Percentiles rank a stretch among this genome's conserved stretches.
Evolutionary conservation across 2,797 vertebrate genomes (phyloP).

Genomic region (Cacajao melanocephalus): DNA sequence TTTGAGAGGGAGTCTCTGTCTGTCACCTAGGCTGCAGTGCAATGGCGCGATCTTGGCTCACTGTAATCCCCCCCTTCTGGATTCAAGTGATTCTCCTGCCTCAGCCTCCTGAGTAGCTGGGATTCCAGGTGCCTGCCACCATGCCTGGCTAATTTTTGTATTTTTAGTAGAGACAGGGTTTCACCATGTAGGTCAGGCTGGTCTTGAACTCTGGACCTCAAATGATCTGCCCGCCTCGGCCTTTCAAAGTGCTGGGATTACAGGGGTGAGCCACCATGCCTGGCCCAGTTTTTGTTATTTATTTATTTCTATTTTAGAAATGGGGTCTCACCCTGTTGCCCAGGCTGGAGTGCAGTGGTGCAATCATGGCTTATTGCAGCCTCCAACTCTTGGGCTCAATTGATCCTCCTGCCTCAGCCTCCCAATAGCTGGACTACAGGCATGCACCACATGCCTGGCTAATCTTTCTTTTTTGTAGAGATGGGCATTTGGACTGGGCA

Average conservation of each 20-base stretch:
- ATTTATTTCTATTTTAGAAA: neutral
- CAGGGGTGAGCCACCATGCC: neutral
- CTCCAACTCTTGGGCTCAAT: neutral
- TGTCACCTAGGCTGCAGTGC: neutral
- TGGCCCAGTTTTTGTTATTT: neutral
- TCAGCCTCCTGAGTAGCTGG: neutral
- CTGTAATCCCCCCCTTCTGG: neutral
- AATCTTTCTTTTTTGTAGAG: neutral
- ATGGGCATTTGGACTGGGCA: too few species aligned
- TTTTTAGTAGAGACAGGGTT: neutral
- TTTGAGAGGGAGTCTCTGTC: neutral
- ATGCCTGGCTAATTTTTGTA: neutral
- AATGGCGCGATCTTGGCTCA: neutral
- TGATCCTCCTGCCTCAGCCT: neutral
- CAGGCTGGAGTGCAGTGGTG: neutral
- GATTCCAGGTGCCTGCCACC: neutral
- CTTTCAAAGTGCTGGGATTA: neutral
- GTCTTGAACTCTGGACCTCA: neutral
- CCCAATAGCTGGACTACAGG: neutral
- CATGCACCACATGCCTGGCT: neutral
- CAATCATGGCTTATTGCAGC: neutral
- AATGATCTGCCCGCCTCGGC: neutral
- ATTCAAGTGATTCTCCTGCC: neutral
- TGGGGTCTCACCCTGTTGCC: neutral
- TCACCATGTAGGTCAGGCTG: neutral